These are phyloP conservation scores for Plebejus argus DNA, from an alignment of 2,888 invertebrate genomes.

Conservation along the genomic window DNA sequence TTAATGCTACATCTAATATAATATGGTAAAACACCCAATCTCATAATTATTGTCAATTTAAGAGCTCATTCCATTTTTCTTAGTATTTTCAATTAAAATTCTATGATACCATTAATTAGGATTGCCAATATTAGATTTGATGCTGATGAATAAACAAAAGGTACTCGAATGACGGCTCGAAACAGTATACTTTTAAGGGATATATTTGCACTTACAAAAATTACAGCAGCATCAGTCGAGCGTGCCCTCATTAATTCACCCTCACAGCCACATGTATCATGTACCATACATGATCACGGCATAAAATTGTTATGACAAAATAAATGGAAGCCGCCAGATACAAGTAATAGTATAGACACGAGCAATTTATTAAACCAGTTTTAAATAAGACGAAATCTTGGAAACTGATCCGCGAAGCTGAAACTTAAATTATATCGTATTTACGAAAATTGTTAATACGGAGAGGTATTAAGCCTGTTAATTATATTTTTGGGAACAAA, in stretches of 20 bases:
- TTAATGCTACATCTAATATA: no score
- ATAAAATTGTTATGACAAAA: constrained; percentile 13
- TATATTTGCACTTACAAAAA: constrained; percentile 21
- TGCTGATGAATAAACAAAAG: constrained; percentile 11
- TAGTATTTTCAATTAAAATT: no score
- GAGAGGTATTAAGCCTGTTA: no score
- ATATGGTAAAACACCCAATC: no score
- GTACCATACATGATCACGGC: constrained; percentile 1
- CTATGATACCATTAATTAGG: no score
- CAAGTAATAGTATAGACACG: neutral
- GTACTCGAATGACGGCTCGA: neutral
- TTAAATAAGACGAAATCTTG: no score
- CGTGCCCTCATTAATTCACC: constrained; percentile 20
- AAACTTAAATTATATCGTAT: no score
- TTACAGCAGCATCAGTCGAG: constrained; percentile 17
- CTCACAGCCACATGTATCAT: constrained; percentile 21
- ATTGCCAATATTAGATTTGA: neutral
- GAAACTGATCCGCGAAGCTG: no score
- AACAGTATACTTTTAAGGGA: constrained; percentile 16
- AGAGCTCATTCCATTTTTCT: no score
- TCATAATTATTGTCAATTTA: no score
- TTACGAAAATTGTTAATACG: no score
- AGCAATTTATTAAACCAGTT: neutral
- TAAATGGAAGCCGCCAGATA: neutral
- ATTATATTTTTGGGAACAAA: no score